These are phyloP conservation scores for Equus przewalskii DNA, from an alignment of 2,113 vertebrate species.

Conservation along the genomic window DNA sequence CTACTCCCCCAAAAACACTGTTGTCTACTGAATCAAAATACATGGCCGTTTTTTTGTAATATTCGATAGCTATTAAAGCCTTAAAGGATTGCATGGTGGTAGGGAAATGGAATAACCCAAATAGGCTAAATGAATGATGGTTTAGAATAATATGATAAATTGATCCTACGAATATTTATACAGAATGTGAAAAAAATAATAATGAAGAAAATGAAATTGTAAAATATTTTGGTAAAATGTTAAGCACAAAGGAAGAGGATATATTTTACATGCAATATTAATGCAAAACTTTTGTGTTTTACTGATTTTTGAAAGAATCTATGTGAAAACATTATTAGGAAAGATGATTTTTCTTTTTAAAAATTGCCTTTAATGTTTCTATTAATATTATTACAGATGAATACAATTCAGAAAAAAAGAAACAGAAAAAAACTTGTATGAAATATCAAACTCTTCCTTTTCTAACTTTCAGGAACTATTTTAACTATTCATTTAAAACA, in stretches of 20 bases:
- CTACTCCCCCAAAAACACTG: neutral
- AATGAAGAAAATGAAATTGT: neutral
- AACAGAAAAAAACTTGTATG: neutral
- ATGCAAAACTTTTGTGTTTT: neutral
- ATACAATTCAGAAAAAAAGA: neutral
- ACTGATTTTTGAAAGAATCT: neutral
- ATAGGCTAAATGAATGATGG: neutral
- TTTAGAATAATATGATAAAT: neutral
- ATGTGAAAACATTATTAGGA: neutral
- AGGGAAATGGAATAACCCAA: neutral
- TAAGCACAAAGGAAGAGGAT: neutral
- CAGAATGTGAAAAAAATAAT: neutral
- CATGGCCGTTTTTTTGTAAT: neutral
- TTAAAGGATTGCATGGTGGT: neutral
- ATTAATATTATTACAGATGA: neutral
- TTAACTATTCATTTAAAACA: neutral
- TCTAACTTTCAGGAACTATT: neutral
- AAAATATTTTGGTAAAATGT: neutral
- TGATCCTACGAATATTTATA: neutral
- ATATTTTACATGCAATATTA: neutral
- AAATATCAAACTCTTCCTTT: neutral
- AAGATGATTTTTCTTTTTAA: neutral
- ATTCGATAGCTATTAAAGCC: neutral
- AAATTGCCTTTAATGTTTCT: neutral
- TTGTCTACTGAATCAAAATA: neutral